Percentiles rank a stretch among this genome's conserved stretches.
phyloP scores from a whole-genome alignment of 2,113 vertebrate species.

The Cyphomyrus plagiostoma region DNA sequence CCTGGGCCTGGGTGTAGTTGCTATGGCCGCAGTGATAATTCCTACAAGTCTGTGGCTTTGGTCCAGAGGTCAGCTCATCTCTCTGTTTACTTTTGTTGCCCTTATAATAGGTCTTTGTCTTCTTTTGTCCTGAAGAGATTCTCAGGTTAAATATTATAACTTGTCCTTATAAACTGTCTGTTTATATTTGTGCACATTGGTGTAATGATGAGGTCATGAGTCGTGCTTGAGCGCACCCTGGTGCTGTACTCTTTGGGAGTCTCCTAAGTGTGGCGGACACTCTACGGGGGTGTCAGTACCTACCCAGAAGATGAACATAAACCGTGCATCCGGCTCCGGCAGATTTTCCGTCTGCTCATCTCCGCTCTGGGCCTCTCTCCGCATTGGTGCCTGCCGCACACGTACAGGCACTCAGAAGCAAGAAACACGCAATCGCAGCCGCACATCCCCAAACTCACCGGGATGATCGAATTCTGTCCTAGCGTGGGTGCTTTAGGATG shows the following conservation, averaged over 20 bases:
- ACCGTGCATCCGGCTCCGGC: background rate
- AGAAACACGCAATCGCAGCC: background rate
- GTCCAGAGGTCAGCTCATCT: background rate
- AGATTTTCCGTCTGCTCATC: background rate
- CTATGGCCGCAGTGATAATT: background rate
- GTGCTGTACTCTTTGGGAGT: background rate
- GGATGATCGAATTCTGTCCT: background rate
- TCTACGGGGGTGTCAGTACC: background rate
- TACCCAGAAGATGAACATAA: background rate
- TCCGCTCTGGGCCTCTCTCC: background rate
- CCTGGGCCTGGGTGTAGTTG: background rate
- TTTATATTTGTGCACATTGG: background rate
- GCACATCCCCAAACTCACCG: background rate
- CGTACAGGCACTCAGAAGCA: background rate
- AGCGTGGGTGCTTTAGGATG: background rate
- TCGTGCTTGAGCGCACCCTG: background rate
- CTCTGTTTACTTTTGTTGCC: background rate
- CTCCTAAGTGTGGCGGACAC: background rate
- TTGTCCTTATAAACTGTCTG: background rate
- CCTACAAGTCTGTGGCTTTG: background rate
- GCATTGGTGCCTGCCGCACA: background rate
- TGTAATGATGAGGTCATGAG: background rate
- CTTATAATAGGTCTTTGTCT: background rate
- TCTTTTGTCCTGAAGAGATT: background rate
- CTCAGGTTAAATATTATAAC: background rate